Conservation (phyloP, 1,140 invertebrate genomes). For the Calephelis virginiensis region DNA sequence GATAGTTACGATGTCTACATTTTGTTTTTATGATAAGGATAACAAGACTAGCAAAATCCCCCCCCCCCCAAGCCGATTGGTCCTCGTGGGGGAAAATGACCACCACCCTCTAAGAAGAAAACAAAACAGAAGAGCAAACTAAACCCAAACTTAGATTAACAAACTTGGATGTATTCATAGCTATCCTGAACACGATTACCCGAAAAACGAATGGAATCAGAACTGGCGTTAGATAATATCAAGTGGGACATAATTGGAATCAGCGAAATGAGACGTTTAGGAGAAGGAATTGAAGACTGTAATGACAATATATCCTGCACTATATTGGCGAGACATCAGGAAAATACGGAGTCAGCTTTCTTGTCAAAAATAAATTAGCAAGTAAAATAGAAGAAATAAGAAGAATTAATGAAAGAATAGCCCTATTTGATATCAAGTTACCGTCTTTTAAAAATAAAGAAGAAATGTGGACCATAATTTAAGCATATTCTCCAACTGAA, state of each 20-base stretch:
- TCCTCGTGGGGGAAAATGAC: no score
- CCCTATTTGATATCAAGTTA: slow-evolving; percentile 27
- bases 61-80: no score
- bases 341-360: slow-evolving; percentile 22
- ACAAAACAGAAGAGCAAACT: background rate
- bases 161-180: slow-evolving; percentile 8
- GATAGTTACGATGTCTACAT: no score
- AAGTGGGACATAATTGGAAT: background rate
- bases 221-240: slow-evolving; percentile 17
- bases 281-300: slow-evolving; percentile 16
- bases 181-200: slow-evolving; percentile 14
- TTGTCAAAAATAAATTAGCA: slow-evolving; percentile 18
- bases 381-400: slow-evolving; percentile 21
- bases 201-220: slow-evolving; percentile 19
- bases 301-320: slow-evolving; percentile 18
- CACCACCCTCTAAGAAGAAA: background rate
- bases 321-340: slow-evolving; percentile 21
- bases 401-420: slow-evolving; percentile 26
- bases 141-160: background rate
- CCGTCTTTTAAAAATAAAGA: background rate
- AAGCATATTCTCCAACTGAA: no score
- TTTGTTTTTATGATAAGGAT: no score
- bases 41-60: no score
- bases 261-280: slow-evolving; percentile 23
- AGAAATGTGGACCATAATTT: no score